phyloP scores from a whole-genome alignment of 1,140 invertebrate genomes.

The Dryas iulia region DNA sequence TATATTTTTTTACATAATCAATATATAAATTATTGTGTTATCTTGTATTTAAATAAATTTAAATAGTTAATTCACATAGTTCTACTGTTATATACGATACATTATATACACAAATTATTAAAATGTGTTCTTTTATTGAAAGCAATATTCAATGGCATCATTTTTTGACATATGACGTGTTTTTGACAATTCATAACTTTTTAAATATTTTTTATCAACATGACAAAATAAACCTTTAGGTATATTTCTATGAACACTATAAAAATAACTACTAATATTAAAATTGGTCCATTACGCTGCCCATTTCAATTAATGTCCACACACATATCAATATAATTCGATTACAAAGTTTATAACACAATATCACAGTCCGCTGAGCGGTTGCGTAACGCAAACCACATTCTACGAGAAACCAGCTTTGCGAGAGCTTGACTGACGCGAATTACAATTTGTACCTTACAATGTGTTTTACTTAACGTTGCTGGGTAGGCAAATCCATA shows the following conservation, averaged over 20 bases:
- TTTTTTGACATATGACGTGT: too few relatives aligned
- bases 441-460: slow-evolving; percentile 14
- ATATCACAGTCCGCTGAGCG: slow-evolving; percentile 17
- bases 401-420: slow-evolving; percentile 21
- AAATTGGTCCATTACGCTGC: neutral
- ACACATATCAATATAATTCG: slow-evolving; percentile 11
- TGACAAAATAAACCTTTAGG: too few relatives aligned
- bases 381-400: slow-evolving; percentile 25
- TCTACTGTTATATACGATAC: too few relatives aligned
- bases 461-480: neutral
- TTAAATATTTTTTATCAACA: too few relatives aligned
- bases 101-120: too few relatives aligned
- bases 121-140: too few relatives aligned
- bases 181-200: too few relatives aligned
- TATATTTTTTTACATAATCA: too few relatives aligned
- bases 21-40: too few relatives aligned
- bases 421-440: slow-evolving; percentile 18
- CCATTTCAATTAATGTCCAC: neutral
- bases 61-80: too few relatives aligned
- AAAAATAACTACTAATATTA: neutral
- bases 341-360: slow-evolving; percentile 15
- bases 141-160: too few relatives aligned
- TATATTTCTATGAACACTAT: neutral
- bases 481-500: neutral
- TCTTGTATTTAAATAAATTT: too few relatives aligned